A percentile compares a stretch with the other conserved stretches of the same genome.
Evolutionary conservation across 2,797 vertebrate species (phyloP).

Genomic region (Microctenopoma lineatum): DNA sequence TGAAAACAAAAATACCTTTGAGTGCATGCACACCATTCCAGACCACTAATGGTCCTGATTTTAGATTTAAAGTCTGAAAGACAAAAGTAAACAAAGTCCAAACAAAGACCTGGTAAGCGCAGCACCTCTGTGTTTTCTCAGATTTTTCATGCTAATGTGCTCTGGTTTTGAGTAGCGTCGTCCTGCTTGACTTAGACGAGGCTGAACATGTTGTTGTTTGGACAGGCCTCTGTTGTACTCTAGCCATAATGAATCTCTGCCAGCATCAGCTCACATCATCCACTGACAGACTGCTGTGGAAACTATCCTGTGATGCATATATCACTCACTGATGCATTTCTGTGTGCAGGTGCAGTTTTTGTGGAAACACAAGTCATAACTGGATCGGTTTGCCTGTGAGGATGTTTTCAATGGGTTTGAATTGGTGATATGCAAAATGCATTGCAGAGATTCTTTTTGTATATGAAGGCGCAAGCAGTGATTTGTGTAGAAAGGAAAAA

Average conservation of each 20-base stretch:
- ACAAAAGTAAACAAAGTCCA: conserved; percentile 20
- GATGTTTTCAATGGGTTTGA: conserved; percentile 35
- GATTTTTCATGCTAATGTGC: conserved; percentile 33
- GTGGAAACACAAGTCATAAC: conserved; percentile 7
- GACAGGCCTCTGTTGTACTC: conserved; percentile 60
- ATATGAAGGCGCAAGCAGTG: conserved; percentile 10
- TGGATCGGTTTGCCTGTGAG: conserved; percentile 22
- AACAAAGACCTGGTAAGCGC: conserved; percentile 25
- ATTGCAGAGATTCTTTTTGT: conserved; percentile 42
- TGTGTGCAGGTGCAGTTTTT: conserved; percentile 18
- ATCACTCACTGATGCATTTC: conserved; percentile 1
- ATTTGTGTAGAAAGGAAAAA: conserved; percentile 25
- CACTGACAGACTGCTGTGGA: conserved; percentile 23
- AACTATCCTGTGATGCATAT: conserved; percentile 23
- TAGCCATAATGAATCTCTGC: conserved; percentile 46
- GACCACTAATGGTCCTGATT: conserved; percentile 7
- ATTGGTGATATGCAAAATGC: conserved; percentile 22
- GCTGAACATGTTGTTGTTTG: conserved; percentile 64
- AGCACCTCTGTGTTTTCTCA: conserved; percentile 37
- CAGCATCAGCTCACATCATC: conserved; percentile 42
- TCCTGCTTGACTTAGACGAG: conserved; percentile 68
- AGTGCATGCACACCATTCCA: conserved; percentile 13
- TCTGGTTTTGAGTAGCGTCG: conserved; percentile 50
- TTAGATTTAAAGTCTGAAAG: conserved; percentile 6
- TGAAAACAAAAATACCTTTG: conserved; percentile 32